Base-by-base conservation (phyloP, 2,113 vertebrate genomes). In the Onychostoma macrolepis region DNA sequence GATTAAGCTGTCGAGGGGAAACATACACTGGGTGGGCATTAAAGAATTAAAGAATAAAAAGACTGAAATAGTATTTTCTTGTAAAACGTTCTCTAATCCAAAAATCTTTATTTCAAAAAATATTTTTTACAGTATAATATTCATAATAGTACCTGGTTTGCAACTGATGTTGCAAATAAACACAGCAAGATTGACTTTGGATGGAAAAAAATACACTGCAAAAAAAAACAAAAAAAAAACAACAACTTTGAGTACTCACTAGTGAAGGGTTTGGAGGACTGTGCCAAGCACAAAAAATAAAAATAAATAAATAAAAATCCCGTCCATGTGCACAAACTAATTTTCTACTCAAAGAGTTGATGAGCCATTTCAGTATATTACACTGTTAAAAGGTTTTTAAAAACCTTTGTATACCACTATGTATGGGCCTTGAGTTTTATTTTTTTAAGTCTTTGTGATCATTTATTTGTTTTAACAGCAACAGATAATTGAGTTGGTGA, bases 401-500 rank as follows among this genome's bases (percentile, higher is more conserved):
- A 65, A 36, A 36, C 33, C 69, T 56, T 74, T 38, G 83, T 56
- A 30, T 72, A 53, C n/a, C n/a, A n/a, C n/a, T n/a, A n/a, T n/a
- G n/a, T n/a, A n/a, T n/a, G n/a, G n/a, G n/a, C n/a, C n/a, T n/a
- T n/a, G 67, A n/a, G 38, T 43, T 15, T 36, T 41, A 12, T 58
- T 69, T 50, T n/a, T 74, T 75, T 21, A 61, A 41, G 83, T 74
- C 83, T 75, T 38, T 75, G 48, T 45, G 72, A 43, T 75, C 33
- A 28, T 84, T 75, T 61, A 43, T 84, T 84, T 84, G 71, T 75
- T 58, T 30, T 75, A 61, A 36, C 69, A 84, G 69, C 71, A 43
- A 75, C 50, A 43, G 33, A 61, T 84, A 43, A 75, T 75, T 84
- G 69, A 58, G 69, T 53, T 58, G 50, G 50, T 61, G 56, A 36